Base-by-base conservation (phyloP, 2,113 vertebrate species). In the Notechis scutatus region DNA sequence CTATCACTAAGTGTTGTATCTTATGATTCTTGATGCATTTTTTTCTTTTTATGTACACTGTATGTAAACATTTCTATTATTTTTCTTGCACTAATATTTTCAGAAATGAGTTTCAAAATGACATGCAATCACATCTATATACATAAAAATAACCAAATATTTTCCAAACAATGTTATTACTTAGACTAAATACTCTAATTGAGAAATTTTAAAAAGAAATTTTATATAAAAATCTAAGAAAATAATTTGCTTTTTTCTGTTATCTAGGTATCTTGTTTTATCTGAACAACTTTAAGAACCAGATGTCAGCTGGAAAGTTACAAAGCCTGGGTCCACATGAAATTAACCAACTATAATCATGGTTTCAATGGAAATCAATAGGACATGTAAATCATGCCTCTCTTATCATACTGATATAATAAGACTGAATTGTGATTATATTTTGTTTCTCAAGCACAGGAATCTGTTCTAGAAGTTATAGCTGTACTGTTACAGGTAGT, bases 121-220 rank as follows among this genome's bases (percentile, higher is more conserved):
- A 89, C 52, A 59, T 8, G 45, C 92, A 93, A 14, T 18, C 52
- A 91, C 54, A 55, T 42, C 52, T n/a, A 7, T 1, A 92, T 87
- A 57, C 87, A 12, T 52, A 23, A 69, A 69, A 69, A 29, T 69
- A 4, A 15, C 14, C 29, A 59, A 24, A 59, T 59, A 7, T 24
- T 61, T 9, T 74, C 93, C 55, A 88, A 93, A 91, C 15, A 11
- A 55, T 94, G 74, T 59, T 59, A 20, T 87, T 90, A 39, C 18
- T 39, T 85, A 29, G 39, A 88, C 0, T 90, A 90, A 93, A 87
- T 57, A 90, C 87, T 29, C 6, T 39, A 0, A 0, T 3, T 93
- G 34, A 45, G 10, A 34, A 8, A 42, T 3, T 6, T 56, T 56
- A 14, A 11, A 85, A 20, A 47, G 0, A 7, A 14, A 24, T 2